phyloP scores from a whole-genome alignment of 1,140 invertebrate genomes.

The Brachionus asplanchnoidis region DNA sequence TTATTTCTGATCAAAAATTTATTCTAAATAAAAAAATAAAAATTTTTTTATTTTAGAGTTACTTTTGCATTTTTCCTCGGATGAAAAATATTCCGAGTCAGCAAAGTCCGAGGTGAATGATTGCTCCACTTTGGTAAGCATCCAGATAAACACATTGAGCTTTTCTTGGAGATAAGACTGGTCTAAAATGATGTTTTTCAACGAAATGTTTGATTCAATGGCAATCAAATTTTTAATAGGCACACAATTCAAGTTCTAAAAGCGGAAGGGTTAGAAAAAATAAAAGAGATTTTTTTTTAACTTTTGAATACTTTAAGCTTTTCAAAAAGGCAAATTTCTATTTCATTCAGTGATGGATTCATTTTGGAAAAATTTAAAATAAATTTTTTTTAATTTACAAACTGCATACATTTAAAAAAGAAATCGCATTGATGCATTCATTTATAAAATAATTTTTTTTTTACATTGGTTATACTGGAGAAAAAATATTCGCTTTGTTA shows the following conservation, averaged over 20 bases:
- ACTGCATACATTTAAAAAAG: background rate
- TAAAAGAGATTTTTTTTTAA: background rate
- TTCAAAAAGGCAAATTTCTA: background rate
- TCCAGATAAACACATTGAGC: background rate
- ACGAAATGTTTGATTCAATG: background rate
- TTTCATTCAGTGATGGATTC: conserved; percentile 2
- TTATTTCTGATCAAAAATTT: conserved; percentile 11
- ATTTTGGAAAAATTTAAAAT: background rate
- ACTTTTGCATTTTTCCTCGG: background rate
- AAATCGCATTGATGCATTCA: background rate
- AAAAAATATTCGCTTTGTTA: no score
- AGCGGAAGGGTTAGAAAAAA: background rate
- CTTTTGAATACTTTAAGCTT: background rate
- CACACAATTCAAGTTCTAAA: background rate
- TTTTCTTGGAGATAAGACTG: conserved; percentile 1
- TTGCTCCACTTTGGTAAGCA: background rate
- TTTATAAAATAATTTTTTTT: no score
- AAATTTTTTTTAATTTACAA: background rate
- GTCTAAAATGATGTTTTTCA: conserved; percentile 18
- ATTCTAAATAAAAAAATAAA: background rate
- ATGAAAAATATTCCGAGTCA: background rate
- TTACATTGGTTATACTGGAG: no score
- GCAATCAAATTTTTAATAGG: background rate
- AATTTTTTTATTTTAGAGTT: no score
- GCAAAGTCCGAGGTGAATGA: background rate